Percentiles rank a stretch among this genome's conserved stretches.
Conservation (phyloP, 2,888 invertebrate species). For the Phrixothrix hirtus region DNA sequence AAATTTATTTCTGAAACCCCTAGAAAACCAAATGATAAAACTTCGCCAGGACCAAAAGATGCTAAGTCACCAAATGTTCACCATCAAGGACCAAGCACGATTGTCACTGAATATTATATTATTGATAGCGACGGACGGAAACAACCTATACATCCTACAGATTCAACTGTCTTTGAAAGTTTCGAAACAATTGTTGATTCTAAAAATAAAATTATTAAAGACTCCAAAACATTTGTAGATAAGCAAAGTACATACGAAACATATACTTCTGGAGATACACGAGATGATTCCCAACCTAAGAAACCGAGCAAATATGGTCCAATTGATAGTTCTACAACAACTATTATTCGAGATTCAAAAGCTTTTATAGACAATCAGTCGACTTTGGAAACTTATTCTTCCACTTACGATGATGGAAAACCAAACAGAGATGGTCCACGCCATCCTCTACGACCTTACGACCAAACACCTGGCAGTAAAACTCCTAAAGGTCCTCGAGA, state of each 20-base stretch:
- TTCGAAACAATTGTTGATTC: not conserved
- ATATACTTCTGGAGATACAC: not conserved
- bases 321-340: constrained; percentile 43
- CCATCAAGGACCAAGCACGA: too few species aligned
- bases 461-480: constrained; percentile 47
- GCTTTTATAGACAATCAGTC: constrained; percentile 21
- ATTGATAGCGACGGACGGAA: not conserved
- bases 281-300: constrained; percentile 7
- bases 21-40: too few species aligned
- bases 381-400: constrained; percentile 5
- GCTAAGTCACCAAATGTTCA: too few species aligned
- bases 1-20: too few species aligned
- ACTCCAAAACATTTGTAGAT: constrained; percentile 29
- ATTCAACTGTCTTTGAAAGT: not conserved
- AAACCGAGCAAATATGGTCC: constrained; percentile 34
- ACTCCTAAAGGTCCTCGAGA: too few species aligned
- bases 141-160: not conserved
- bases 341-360: constrained; percentile 35
- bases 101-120: too few species aligned
- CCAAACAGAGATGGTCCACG: constrained; percentile 5
- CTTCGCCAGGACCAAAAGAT: too few species aligned
- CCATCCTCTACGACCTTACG: constrained; percentile 43
- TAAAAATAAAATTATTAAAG: constrained; percentile 12
- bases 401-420: constrained; percentile 2
- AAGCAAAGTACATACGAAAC: constrained; percentile 19